Conservation (phyloP, 2,888 invertebrate genomes). For the Criorhina ranunculi region DNA sequence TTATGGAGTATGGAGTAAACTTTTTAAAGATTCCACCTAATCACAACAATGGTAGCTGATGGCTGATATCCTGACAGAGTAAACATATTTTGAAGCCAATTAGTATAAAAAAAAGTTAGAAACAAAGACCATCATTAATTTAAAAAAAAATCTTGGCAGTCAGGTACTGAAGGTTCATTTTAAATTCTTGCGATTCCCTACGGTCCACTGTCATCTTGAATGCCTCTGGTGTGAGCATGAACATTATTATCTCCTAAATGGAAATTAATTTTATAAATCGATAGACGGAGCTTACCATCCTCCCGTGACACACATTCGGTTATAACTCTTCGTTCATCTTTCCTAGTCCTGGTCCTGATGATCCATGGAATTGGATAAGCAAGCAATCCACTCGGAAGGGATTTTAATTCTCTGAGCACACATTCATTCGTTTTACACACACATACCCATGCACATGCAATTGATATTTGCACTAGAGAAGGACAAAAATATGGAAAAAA, state of each 20-base stretch:
- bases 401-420: slow-evolving; percentile 64
- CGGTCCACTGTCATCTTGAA: slow-evolving; percentile 38
- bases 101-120: neutral
- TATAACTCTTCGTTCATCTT: slow-evolving; percentile 10
- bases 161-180: slow-evolving; percentile 13
- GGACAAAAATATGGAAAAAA: slow-evolving; percentile 22
- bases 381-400: slow-evolving; percentile 64
- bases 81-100: neutral
- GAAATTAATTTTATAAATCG: slow-evolving; percentile 67
- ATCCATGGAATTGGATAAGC: slow-evolving; percentile 73
- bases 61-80: neutral
- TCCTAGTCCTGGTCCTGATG: slow-evolving; percentile 36
- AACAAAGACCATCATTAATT: slow-evolving; percentile 3
- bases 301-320: slow-evolving; percentile 55
- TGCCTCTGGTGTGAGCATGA: slow-evolving; percentile 5
- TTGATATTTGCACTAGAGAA: slow-evolving; percentile 64
- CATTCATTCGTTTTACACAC: slow-evolving; percentile 60
- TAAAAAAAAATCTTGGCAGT: slow-evolving; percentile 4
- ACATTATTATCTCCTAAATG: slow-evolving; percentile 58
- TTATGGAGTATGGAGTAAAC: too few relatives aligned
- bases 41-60: neutral
- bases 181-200: slow-evolving; percentile 30
- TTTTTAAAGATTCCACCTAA: too few relatives aligned
- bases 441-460: slow-evolving; percentile 63
- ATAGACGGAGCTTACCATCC: slow-evolving; percentile 34